phyloP scores from a whole-genome alignment of 1,140 invertebrate species.

The Pogonomyrmex californicus region DNA sequence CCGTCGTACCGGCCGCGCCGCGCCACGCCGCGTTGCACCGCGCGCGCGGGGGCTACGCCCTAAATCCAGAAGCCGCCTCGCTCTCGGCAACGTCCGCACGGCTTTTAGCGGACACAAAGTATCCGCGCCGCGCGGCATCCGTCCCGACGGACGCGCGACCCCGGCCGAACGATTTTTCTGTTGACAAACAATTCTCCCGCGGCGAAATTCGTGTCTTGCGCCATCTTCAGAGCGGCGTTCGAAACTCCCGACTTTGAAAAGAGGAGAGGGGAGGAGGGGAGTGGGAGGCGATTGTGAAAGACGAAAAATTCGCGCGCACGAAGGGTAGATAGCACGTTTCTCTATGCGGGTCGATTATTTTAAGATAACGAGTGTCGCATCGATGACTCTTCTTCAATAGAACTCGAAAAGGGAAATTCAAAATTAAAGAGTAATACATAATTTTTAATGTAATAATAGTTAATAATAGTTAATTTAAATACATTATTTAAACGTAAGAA shows the following conservation, averaged over 20 bases:
- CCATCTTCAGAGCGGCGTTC: slow-evolving; percentile 66
- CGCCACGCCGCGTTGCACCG: slow-evolving; percentile 15
- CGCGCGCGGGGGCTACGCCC: slow-evolving; percentile 53
- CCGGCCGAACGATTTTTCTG: slow-evolving; percentile 62
- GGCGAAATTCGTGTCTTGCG: slow-evolving; percentile 57
- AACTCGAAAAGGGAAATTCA: neutral
- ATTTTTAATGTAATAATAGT: too few species aligned
- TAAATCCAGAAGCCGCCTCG: slow-evolving; percentile 32
- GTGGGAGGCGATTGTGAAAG: neutral
- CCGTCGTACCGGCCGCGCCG: slow-evolving; percentile 20
- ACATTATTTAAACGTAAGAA: too few species aligned
- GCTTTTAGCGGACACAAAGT: slow-evolving; percentile 1
- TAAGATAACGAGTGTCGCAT: neutral
- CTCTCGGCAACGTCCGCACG: slow-evolving; percentile 28
- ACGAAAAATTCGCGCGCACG: neutral
- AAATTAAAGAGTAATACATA: neutral
- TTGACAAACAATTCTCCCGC: slow-evolving; percentile 72
- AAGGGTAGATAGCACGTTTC: neutral
- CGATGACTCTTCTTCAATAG: neutral
- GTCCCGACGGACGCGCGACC: neutral
- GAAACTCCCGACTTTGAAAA: neutral
- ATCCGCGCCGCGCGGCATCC: neutral
- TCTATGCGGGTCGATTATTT: neutral
- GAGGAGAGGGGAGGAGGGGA: neutral
- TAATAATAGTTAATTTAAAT: neutral